Evolutionary conservation across 2,888 invertebrate genomes (phyloP), one percentile per base, ranked within the genome.

Genomic region (Drosophila putrida): DNA sequence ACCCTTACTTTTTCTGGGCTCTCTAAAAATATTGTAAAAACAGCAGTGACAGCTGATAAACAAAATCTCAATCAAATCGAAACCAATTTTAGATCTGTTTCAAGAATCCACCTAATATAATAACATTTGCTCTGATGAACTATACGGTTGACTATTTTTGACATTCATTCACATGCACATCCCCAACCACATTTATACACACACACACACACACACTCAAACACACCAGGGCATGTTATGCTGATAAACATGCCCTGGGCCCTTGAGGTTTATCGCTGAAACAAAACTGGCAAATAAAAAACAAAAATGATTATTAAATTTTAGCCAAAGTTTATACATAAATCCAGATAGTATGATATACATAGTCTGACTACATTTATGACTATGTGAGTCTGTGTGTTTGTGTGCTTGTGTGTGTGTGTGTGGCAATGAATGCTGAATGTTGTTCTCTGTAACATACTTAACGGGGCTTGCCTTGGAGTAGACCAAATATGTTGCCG

Each of bases 321-420:
- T 61, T 57, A 38, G 70, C n/a, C 47, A 72, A 79, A 79, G 74
- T 82, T 84, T 73, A n/a, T 49, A 35, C 82, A 84, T 84, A 79
- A 82, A 84, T 84, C 71, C 61, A 63, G 58, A 59, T 47, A 44
- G 35, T 60, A 46, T 60, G 59, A 68, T 46, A 55, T 53, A 67
- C n/a, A 36, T 6, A 62, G 35, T 53, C 38, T 47, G 31, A 38
- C 58, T 58, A 58, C 47, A 58, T 58, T 58, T 58, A 15, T 39
- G 13, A 4, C 15, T 35, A 11, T 31, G 47, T 41, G 53, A 11
- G 31, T 33, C n/a, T 43, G n/a, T 25, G 10, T 43, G 54, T 54
- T 33, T 27, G n/a, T 38, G 13, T 49, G 11, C 2, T 9, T 35
- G 20, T 31, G 11, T 36, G 41, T 58, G 31, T 62, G 62, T 63